Evolutionary conservation across 2,797 vertebrate genomes (phyloP).

Genomic region (Oryzias dopingdopingensis): DNA sequence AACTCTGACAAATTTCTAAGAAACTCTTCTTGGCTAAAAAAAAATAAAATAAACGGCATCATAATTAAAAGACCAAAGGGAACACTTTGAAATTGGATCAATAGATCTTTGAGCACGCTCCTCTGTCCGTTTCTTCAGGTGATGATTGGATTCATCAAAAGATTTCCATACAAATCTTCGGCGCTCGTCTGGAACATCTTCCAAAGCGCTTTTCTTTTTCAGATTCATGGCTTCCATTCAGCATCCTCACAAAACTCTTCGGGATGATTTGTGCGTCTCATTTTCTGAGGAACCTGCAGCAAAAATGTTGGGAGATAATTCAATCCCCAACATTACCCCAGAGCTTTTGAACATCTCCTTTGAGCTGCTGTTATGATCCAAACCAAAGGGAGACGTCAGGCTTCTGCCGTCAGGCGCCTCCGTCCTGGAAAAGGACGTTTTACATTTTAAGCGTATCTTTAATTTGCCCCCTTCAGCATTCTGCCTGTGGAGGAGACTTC

Average conservation of each 20-base stretch:
- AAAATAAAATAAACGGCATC: too few species aligned
- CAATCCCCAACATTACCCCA: slow-evolving; percentile 25
- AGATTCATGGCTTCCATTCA: too few species aligned
- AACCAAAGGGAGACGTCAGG: slow-evolving; percentile 30
- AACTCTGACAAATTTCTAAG: too few species aligned
- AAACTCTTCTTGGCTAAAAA: too few species aligned
- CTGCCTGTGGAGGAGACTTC: slow-evolving; percentile 40
- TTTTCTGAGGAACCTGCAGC: slow-evolving; percentile 22
- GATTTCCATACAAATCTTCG: not conserved
- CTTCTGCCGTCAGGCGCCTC: not conserved
- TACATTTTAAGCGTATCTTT: slow-evolving; percentile 25
- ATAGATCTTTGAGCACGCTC: too few species aligned
- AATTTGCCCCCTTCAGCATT: slow-evolving; percentile 41
- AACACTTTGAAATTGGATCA: too few species aligned
- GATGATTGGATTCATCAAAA: too few species aligned
- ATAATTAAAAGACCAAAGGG: too few species aligned
- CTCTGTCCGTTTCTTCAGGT: too few species aligned
- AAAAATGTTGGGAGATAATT: slow-evolving; percentile 25
- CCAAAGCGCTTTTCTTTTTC: not conserved
- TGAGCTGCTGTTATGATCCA: slow-evolving; percentile 29
- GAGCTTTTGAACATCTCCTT: slow-evolving; percentile 18
- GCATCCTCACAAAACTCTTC: too few species aligned
- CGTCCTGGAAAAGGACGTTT: slow-evolving; percentile 27
- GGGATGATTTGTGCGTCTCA: slow-evolving; percentile 33
- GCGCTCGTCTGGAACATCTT: not conserved